These are phyloP conservation scores for Acanthosepion lycidas DNA, from an alignment of 2,888 invertebrate genomes.

Conservation along the genomic window DNA sequence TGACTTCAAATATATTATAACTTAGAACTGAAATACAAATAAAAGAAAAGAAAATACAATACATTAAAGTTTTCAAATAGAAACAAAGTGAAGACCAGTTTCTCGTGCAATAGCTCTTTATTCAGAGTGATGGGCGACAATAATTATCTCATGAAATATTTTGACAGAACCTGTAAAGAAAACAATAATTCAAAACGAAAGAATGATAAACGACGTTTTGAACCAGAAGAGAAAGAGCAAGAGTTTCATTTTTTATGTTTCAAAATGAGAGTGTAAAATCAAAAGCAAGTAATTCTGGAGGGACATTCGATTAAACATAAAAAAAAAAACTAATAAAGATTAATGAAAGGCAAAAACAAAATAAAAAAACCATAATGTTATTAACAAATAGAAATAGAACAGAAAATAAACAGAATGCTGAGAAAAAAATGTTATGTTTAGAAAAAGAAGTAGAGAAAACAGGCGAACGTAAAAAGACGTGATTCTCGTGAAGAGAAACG, in stretches of 20 bases:
- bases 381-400: not conserved
- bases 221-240: slow-evolving; percentile 33
- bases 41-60: too few species aligned
- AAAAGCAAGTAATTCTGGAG: not conserved
- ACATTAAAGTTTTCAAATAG: not conserved
- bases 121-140: slow-evolving; percentile 33
- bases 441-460: too few species aligned
- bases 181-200: not conserved
- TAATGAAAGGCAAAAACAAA: not conserved
- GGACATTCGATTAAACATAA: not conserved
- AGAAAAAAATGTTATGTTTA: not conserved
- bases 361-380: too few species aligned
- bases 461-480: not conserved
- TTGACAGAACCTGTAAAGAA: slow-evolving; percentile 13
- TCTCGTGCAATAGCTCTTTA: slow-evolving; percentile 13
- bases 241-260: not conserved
- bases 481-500: not conserved
- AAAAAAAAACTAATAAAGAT: not conserved
- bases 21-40: too few species aligned
- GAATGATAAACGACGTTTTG: not conserved
- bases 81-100: not conserved
- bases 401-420: not conserved
- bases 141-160: not conserved
- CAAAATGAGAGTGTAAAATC: not conserved
- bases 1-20: too few species aligned